Conservation (phyloP, 1,140 invertebrate species). For the Lasioglossum baleicum region DNA sequence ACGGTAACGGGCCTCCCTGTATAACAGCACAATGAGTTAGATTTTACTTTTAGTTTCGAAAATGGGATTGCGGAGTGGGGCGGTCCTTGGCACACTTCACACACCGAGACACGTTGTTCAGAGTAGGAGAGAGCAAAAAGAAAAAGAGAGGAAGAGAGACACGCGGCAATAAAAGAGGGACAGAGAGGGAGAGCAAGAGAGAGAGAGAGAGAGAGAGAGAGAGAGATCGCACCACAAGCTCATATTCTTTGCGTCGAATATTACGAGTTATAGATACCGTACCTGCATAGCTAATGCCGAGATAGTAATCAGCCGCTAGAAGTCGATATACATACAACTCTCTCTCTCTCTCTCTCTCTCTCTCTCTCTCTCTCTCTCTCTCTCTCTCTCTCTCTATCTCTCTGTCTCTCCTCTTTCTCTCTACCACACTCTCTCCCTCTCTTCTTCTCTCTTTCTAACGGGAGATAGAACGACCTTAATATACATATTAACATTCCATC, state of each 20-base stretch:
- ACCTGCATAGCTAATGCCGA: slow-evolving; percentile 41
- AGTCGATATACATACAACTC: background rate
- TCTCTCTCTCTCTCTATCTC: background rate
- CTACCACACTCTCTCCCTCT: no score
- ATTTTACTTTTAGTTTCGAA: slow-evolving; percentile 81
- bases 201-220: slow-evolving; percentile 21
- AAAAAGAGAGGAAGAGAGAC: slow-evolving; percentile 39
- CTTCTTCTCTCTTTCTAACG: background rate
- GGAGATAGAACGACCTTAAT: slow-evolving; percentile 23
- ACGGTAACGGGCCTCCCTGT: slow-evolving; percentile 63
- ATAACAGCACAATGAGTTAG: slow-evolving; percentile 77
- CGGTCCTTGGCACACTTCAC: slow-evolving; percentile 79
- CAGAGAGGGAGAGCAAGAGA: slow-evolving; percentile 24
- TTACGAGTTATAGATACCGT: slow-evolving; percentile 65
- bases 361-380: background rate
- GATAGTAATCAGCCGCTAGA: slow-evolving; percentile 46
- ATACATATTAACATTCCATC: slow-evolving; percentile 25
- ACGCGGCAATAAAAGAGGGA: slow-evolving; percentile 13
- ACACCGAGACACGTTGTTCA: slow-evolving; percentile 69
- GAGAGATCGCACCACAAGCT: slow-evolving; percentile 31
- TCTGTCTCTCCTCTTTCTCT: background rate
- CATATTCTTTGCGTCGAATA: slow-evolving; percentile 67
- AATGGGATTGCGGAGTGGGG: slow-evolving; percentile 77
- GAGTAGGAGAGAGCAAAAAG: slow-evolving; percentile 41
- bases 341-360: background rate